Percentiles rank a stretch among this genome's conserved stretches.
Evolutionary conservation across 2,113 vertebrate genomes (phyloP).

Genomic region (Polypterus bichir): DNA sequence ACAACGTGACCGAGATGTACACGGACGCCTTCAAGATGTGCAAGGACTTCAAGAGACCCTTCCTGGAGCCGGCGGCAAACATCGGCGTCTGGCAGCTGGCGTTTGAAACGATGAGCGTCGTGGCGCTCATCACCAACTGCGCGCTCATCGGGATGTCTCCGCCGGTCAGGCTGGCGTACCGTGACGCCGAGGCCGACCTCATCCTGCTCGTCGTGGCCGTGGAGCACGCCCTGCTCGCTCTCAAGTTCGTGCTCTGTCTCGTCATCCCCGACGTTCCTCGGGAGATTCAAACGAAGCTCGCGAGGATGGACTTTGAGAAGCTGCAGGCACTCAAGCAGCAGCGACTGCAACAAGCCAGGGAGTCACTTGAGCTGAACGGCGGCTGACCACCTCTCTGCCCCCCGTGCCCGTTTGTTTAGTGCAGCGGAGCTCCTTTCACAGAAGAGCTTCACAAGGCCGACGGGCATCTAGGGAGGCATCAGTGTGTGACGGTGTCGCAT

Average conservation of each 20-base stretch:
- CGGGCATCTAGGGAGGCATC: too few relatives aligned
- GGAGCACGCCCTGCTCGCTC: neutral
- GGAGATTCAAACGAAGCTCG: neutral
- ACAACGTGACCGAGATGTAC: neutral
- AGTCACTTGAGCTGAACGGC: neutral
- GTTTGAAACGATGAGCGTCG: constrained; percentile 1
- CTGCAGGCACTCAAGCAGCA: neutral
- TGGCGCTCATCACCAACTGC: constrained; percentile 9
- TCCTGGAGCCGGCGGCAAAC: neutral
- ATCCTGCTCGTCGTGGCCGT: constrained; percentile 1
- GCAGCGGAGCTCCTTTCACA: too few relatives aligned
- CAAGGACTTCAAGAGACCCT: constrained; percentile 1
- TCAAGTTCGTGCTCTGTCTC: neutral
- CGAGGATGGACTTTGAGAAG: neutral
- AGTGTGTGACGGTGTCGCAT: too few relatives aligned
- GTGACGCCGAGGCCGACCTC: neutral
- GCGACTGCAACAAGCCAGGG: neutral
- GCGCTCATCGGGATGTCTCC: neutral
- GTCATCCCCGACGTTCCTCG: neutral
- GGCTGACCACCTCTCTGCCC: too few relatives aligned
- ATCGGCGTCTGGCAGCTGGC: constrained; percentile 9
- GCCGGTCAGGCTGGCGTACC: neutral
- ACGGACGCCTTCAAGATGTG: neutral
- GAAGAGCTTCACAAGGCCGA: too few relatives aligned
- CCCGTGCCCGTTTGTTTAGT: too few relatives aligned